phyloP scores from a whole-genome alignment of 2,888 invertebrate genomes.

The Minunthozetes semirufus region DNA sequence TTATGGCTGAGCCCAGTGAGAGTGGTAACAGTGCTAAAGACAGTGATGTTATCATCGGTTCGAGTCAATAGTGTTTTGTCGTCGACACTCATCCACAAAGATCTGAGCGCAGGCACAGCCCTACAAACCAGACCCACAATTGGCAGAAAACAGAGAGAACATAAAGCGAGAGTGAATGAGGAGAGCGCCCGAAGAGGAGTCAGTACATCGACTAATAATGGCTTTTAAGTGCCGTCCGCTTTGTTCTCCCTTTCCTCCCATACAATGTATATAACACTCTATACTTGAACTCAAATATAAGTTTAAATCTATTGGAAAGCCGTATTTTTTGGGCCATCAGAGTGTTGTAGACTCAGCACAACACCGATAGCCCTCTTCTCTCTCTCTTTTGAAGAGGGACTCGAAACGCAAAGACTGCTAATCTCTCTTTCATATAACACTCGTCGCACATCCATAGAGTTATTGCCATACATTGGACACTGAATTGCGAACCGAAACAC shows the following conservation, averaged over 20 bases:
- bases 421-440: conserved; percentile 14
- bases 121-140: not conserved
- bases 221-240: not conserved
- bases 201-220: conserved; percentile 11
- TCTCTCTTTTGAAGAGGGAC: not conserved
- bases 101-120: too few species aligned
- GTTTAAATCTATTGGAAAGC: not conserved
- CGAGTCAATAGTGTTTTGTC: conserved; percentile 14
- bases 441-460: not conserved
- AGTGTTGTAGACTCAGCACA: not conserved
- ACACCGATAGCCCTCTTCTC: conserved; percentile 2
- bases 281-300: not conserved
- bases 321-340: not conserved
- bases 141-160: not conserved
- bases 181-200: conserved; percentile 10
- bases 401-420: conserved; percentile 5
- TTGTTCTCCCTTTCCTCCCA: conserved; percentile 16
- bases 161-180: too few species aligned
- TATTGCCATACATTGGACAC: not conserved
- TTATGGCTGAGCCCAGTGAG: not conserved
- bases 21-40: not conserved
- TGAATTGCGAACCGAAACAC: not conserved
- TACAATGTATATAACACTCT: not conserved
- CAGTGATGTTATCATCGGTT: not conserved
- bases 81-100: not conserved